Evolutionary conservation across 2,888 invertebrate genomes (phyloP), one percentile per base, ranked within the genome.

Genomic region (Tuta absoluta): DNA sequence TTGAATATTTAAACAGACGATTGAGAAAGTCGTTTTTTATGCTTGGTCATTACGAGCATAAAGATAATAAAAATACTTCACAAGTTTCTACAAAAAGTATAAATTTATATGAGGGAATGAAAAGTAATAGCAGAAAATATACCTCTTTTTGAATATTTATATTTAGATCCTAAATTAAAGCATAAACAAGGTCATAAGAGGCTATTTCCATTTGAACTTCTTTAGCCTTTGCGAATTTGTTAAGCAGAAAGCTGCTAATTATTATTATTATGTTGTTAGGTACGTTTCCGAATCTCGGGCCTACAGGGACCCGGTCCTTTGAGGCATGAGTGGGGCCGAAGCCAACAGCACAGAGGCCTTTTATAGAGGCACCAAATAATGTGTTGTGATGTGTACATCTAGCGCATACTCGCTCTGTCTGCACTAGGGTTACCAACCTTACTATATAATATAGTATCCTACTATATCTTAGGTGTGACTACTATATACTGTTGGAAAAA

Each of bases 121-220:
- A 56, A 56, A 56, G 33, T 56, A 56, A 56, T 33, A 56, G 56
- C 19, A 53, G 1, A n/a, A 28, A 23, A 14, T 14, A 45, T n/a
- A 45, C n/a, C n/a, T 45, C 4, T 56, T 24, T 56, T 24, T 56
- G 17, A 19, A 17, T 24, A 8, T 8, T 33, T 24, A 10, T 1
- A 33, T 33, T 14, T 10, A 5, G 58, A 38, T 12, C 41, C 21
- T 41, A 41, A 41, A 59, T 41, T 59, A 59, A 59, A n/a, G 4
- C 38, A n/a, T n/a, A 14, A 21, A 23, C 48, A 61, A 61, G 61
- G 61, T 41, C 61, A 48, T 14, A 17, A 61, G 48, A 28, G 17
- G 28, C n/a, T 45, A 48, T 61, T 61, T 48, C 24, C 61, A n/a
- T 56, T 56, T 17, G 24, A 56, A 33, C 28, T 33, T 33, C 56